Evolutionary conservation across 2,113 vertebrate genomes (phyloP), one percentile per base, ranked within the genome.

Genomic region (Phrynocephalus versicolor): DNA sequence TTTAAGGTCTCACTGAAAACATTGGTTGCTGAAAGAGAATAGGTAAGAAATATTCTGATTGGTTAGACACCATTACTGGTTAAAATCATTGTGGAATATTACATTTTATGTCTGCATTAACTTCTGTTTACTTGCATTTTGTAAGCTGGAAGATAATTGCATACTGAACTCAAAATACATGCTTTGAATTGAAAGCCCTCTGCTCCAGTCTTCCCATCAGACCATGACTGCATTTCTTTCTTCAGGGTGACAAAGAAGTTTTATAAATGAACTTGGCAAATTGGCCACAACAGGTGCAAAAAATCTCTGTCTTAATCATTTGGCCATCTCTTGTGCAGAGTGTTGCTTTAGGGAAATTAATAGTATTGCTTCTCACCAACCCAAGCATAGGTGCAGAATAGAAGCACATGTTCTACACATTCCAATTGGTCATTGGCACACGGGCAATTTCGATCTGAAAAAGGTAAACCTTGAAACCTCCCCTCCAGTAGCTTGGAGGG

Each of bases 271-370:
- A 92, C 65, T 85, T 89, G 71, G 89, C 64, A 92, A 92, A 92
- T 92, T 85, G 85, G 72, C 90, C 90, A 82, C 62, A 92, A 87
- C 81, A 95, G 91, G 89, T 95, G 85, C 92, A 89, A 85, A 81
- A 67, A 87, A 79, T 91, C 70, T 93, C 70, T 85, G 64, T 91
- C 90, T 93, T 93, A 91, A 94, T 96, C 92, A 92, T 94, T 95
- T 92, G 92, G 89, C 89, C 69, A 90, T 90, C 91, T 69, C 64
- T 90, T 88, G 77, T 75, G 69, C 82, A 87, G 82, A 93, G 86
- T 37, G 78, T 83, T 92, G 83, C 82, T 94, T 91, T 89, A 88
- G 90, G 76, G 45, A 96, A 96, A 95, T 35, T 82, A 92, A 89
- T 86, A 89, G 84, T 81, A 85, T 79, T 90, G 85, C 84, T 86